A percentile compares a stretch with the other conserved stretches of the same genome.
Evolutionary conservation across 1,140 invertebrate genomes (phyloP).

Genomic region (Lucilia cuprina): DNA sequence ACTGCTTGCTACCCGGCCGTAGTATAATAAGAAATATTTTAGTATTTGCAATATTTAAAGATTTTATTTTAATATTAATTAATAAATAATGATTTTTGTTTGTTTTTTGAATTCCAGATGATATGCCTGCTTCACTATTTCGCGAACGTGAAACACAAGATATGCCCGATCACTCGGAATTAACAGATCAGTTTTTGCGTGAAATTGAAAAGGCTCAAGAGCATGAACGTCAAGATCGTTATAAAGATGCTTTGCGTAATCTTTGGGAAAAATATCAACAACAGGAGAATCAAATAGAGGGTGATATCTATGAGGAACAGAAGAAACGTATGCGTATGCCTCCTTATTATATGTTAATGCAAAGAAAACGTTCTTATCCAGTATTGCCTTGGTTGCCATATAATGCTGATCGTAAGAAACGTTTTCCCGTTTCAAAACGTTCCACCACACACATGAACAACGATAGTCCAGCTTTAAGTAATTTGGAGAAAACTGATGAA

Average conservation of each 20-base stretch:
- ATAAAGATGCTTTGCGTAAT: conserved; percentile 66
- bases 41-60: no score
- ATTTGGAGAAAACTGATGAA: conserved; percentile 52
- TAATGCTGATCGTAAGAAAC: conserved; percentile 64
- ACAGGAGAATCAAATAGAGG: conserved; percentile 59
- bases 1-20: no score
- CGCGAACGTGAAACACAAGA: conserved; percentile 53
- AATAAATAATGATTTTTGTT: no score
- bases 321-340: conserved; percentile 68
- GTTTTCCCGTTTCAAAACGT: conserved; percentile 71
- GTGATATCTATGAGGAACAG: conserved; percentile 57
- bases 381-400: conserved; percentile 61
- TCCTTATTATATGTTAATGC: conserved; percentile 65
- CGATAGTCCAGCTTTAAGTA: conserved; percentile 39
- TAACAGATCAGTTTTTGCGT: conserved; percentile 67
- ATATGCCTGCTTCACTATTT: conserved; percentile 46
- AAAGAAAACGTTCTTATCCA: conserved; percentile 59
- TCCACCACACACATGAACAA: conserved; percentile 49
- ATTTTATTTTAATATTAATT: no score
- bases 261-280: conserved; percentile 70
- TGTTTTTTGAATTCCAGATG: conserved; percentile 20
- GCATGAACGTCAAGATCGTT: conserved; percentile 64
- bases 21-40: no score
- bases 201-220: conserved; percentile 64
- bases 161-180: conserved; percentile 65